Conservation (phyloP, 2,113 vertebrate genomes). For the Petrocephalus zakoni region DNA sequence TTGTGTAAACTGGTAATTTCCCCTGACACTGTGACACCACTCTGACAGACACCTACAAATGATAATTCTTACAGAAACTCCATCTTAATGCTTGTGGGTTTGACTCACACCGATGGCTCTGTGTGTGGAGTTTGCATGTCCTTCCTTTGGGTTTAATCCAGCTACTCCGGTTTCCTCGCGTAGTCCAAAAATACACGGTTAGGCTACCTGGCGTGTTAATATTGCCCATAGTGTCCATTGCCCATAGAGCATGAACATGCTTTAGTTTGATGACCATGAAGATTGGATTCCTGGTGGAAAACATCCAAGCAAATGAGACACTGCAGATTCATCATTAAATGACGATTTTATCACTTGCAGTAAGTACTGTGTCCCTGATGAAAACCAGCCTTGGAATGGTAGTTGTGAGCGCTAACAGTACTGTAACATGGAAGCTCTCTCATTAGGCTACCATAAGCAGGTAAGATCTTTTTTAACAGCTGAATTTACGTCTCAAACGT, state of each 20-base stretch:
- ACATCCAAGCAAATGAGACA: background rate
- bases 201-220: background rate
- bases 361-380: background rate
- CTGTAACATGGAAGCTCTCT: background rate
- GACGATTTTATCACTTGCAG: background rate
- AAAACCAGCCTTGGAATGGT: background rate
- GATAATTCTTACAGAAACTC: background rate
- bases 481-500: background rate
- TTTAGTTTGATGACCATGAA: background rate
- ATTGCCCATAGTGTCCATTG: background rate
- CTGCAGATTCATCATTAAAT: background rate
- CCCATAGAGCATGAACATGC: background rate
- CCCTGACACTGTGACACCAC: background rate
- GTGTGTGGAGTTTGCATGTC: background rate
- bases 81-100: background rate
- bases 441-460: background rate
- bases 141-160: background rate
- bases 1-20: background rate
- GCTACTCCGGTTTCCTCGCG: background rate
- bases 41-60: background rate
- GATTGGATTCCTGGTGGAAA: background rate
- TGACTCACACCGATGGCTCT: background rate
- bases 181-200: background rate
- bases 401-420: background rate
- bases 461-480: slow-evolving; percentile 1